Percentiles rank a stretch among this genome's conserved stretches.
These are phyloP conservation scores for Drosophila birchii DNA, from an alignment of 2,888 invertebrate species.

Conservation along the genomic window DNA sequence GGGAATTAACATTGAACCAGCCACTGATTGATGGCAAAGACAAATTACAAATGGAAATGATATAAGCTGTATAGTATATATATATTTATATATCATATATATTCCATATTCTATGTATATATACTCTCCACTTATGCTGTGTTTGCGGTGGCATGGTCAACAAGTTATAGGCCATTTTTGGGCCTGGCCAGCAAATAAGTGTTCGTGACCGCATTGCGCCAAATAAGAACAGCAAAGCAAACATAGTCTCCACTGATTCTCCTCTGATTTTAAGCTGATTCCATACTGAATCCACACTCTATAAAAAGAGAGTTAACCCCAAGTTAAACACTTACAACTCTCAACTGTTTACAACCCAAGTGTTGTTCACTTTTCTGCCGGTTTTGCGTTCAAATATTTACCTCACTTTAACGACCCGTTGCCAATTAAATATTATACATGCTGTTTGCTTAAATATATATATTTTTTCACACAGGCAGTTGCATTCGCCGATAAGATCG, in stretches of 20 bases:
- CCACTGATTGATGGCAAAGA: constrained; percentile 43
- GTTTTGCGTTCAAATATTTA: constrained; percentile 52
- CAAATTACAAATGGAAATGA: constrained; percentile 37
- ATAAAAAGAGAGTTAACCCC: constrained; percentile 1
- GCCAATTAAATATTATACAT: constrained; percentile 47
- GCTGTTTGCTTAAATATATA: constrained; percentile 17
- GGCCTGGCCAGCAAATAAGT: constrained; percentile 43
- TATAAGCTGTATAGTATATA: constrained; percentile 2
- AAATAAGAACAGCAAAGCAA: constrained; percentile 55
- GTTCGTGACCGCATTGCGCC: constrained; percentile 70
- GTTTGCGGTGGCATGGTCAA: constrained; percentile 61
- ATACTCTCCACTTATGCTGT: neutral
- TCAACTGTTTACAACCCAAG: constrained; percentile 8
- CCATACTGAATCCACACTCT: neutral
- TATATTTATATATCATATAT: constrained; percentile 1
- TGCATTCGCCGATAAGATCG: constrained; percentile 28
- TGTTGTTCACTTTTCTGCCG: constrained; percentile 22
- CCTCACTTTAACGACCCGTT: constrained; percentile 50
- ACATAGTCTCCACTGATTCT: constrained; percentile 4
- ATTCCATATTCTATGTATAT: neutral
- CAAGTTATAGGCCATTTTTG: constrained; percentile 73
- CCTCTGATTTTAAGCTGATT: neutral
- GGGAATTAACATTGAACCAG: constrained; percentile 41
- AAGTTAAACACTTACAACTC: constrained; percentile 8
- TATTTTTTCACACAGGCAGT: constrained; percentile 15